Base-by-base conservation (phyloP, 2,888 invertebrate genomes). In the Flexamia atlantica region DNA sequence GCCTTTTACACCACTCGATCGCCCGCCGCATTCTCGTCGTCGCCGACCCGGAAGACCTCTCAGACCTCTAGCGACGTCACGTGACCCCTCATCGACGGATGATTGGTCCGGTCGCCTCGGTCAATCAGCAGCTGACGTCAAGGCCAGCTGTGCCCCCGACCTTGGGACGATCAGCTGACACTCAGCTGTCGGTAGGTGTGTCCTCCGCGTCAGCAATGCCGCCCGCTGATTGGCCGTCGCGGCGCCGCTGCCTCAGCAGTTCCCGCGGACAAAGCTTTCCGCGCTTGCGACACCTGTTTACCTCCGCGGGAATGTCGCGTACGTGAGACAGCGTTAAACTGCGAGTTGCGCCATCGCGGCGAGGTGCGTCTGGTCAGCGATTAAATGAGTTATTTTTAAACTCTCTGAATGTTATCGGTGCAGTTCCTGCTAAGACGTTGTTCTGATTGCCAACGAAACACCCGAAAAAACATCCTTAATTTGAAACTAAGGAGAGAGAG, bases 261-360 rank as follows among this genome's bases (percentile, higher is more conserved):
- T 20, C 12, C 23, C 57, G 23, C 46, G 46, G 46, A 53, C 64
- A 64, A 64, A 28, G 64, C 28, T 64, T 64, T 64, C 64, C 64
- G 64, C 64, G 14, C 14, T 64, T 64, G 64, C 64, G 17, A 64
- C 28, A 64, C 50, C 28, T 64, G 64, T 64, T 64, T 64, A 30
- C 64, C 64, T 64, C 64, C 12, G 17, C 12, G 64, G 30, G 28
- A 64, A 28, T 64, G 28, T 30, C 28, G 64, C 28, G 28, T 64
- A 64, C 64, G 25, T 64, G 64, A 3, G 7, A 57, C 20, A 5
- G 23, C 25, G 23, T 17, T 46, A 46, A 46, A 53, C 64, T 14
- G 20, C 23, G 9, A 5, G 64, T 64, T 64, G 30, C 64, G 64
- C 30, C 57, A 64, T 23, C 5, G 53, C 53, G 23, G 53, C 53